Base-by-base conservation (phyloP, 1,140 invertebrate species). In the Zaprionus africanus region DNA sequence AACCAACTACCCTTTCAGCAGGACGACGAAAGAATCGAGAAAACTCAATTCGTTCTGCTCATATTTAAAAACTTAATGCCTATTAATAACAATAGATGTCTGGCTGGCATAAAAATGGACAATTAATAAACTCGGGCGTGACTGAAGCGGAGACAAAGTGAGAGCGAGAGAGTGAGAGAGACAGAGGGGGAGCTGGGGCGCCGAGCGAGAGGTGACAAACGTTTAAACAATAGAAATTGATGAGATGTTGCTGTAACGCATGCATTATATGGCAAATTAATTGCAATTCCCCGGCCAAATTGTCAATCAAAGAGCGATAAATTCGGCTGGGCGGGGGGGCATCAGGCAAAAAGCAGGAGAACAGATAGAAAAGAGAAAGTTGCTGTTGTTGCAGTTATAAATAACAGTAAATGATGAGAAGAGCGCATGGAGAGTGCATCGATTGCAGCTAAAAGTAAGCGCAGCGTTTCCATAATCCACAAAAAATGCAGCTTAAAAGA, bases 181-280 rank as follows among this genome's bases (percentile, higher is more conserved):
- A 53, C 31, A 61, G 60, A 11, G 12, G 46, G 9, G 19, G 41
- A 38, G 9, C 0, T 22, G 19, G 19, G 9, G 11, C 17, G 43
- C 17, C 7, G 43, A 49, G 43, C 9, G 17, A 46, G 69, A 88
- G 85, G 85, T 88, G 85, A 88, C 79, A 88, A 88, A 88, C 81
- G 85, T 60, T 83, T 79, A 90, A 88, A 81, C 85, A 88, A 88
- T 88, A 88, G 85, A 88, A 88, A 88, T 90, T 88, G 85, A 88
- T 88, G 85, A 84, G 85, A 84, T 83, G 34, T 69, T 78, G 85
- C 84, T 46, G 41, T 17, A 87, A 88, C 85, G 84, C 81, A 88
- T 88, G 85, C 78, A 90, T 88, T 84, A 88, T 84, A 88, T 84
- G 81, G 81, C 84, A 69, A 90, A 88, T 90, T 88, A 88, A 88